These are phyloP conservation scores for Alsophila aescularia DNA, from an alignment of 2,888 invertebrate genomes.

Conservation along the genomic window DNA sequence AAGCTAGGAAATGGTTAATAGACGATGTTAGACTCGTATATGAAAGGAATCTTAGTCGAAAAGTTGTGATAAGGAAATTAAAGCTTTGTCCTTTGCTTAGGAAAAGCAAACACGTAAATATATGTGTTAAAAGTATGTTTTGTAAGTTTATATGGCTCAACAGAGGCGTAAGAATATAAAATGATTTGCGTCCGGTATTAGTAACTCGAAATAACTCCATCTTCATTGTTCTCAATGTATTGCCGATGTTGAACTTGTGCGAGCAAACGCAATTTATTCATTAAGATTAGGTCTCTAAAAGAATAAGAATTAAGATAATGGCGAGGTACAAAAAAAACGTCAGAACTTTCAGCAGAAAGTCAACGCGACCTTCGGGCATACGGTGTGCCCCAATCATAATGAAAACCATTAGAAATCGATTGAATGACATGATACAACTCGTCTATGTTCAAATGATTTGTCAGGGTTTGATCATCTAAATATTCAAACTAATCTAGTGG, in stretches of 20 bases:
- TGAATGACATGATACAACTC: slow-evolving; percentile 35
- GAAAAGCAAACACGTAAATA: too few relatives aligned
- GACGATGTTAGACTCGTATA: too few relatives aligned
- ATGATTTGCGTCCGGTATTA: slow-evolving; percentile 16
- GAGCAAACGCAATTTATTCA: slow-evolving; percentile 21
- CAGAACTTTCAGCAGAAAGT: slow-evolving; percentile 30
- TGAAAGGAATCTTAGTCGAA: too few relatives aligned
- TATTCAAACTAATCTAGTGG: too few relatives aligned
- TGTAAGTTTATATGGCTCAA: slow-evolving; percentile 24
- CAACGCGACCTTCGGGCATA: slow-evolving; percentile 45
- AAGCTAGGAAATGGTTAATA: too few relatives aligned
- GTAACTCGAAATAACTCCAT: slow-evolving; percentile 20
- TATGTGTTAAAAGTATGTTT: too few relatives aligned
- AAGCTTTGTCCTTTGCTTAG: too few relatives aligned
- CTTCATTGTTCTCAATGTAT: slow-evolving; percentile 20
- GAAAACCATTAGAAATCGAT: slow-evolving; percentile 42
- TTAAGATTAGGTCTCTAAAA: slow-evolving; percentile 25
- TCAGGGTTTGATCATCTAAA: too few relatives aligned
- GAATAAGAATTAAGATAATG: too few relatives aligned
- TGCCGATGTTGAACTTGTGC: slow-evolving; percentile 17
- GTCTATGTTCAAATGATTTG: too few relatives aligned
- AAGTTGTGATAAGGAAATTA: too few relatives aligned
- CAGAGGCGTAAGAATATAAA: slow-evolving; percentile 12
- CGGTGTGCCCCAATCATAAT: too few relatives aligned
- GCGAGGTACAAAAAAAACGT: slow-evolving; percentile 39